Conservation (phyloP, 2,113 vertebrate species). For the Microtus montanus region DNA sequence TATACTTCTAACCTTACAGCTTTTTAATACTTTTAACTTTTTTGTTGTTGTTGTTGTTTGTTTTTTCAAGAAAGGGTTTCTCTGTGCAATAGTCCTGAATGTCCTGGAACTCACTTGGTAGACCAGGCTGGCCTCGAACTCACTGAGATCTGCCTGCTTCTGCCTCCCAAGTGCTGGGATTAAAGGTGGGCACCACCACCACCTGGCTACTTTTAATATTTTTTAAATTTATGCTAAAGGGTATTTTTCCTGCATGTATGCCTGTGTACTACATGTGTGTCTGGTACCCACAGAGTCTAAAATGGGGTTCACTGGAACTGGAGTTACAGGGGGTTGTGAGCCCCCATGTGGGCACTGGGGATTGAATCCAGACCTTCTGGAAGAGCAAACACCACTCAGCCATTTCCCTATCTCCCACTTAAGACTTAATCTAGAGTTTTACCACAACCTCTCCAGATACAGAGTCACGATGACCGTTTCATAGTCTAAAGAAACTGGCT, state of each 20-base stretch:
- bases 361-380: background rate
- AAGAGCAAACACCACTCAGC: background rate
- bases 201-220: background rate
- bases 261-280: background rate
- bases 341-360: background rate
- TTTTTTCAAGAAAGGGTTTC: too few species aligned
- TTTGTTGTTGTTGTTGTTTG: background rate
- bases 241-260: background rate
- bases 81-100: too few species aligned
- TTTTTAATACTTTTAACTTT: background rate
- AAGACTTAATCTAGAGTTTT: slow-evolving; percentile 39
- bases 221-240: background rate
- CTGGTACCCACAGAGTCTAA: background rate
- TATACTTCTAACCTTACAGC: background rate
- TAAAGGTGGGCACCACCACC: too few species aligned
- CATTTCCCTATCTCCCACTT: background rate
- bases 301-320: background rate
- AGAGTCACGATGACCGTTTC: slow-evolving; percentile 10
- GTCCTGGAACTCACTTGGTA: too few species aligned
- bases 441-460: slow-evolving; percentile 15
- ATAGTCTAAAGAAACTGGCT: slow-evolving; percentile 1
- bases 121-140: too few species aligned
- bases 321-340: background rate
- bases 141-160: too few species aligned
- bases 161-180: too few species aligned